Conservation (phyloP, 2,797 vertebrate genomes). For the Rhinatrema bivittatum region DNA sequence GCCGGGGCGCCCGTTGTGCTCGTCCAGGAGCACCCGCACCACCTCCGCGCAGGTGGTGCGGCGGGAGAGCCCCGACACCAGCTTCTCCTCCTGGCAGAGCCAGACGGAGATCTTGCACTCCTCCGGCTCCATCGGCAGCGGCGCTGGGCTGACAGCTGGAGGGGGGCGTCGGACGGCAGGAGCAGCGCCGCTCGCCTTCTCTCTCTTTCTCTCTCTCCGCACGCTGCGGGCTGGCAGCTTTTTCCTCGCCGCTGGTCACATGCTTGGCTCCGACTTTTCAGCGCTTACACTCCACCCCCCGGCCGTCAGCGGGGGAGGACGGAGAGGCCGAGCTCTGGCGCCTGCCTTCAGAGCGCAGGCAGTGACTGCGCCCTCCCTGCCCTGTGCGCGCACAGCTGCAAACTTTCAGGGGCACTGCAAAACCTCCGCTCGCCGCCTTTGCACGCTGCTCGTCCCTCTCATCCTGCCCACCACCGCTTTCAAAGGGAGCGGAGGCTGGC, state of each 20-base stretch:
- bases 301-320: neutral
- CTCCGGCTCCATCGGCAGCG: constrained; percentile 65
- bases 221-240: constrained; percentile 6
- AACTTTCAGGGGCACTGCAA: too few species aligned
- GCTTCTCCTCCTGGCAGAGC: constrained; percentile 93
- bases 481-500: too few species aligned
- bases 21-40: constrained; percentile 79
- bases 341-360: neutral
- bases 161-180: too few species aligned
- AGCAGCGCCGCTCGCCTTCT: too few species aligned
- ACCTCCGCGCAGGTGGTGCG: constrained; percentile 90
- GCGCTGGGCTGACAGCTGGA: neutral
- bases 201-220: neutral
- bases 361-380: too few species aligned
- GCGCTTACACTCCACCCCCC: neutral
- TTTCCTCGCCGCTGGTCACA: constrained; percentile 1
- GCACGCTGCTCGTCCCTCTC: too few species aligned
- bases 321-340: neutral
- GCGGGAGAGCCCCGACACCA: constrained; percentile 82
- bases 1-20: constrained; percentile 62
- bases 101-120: constrained; percentile 86
- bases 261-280: neutral
- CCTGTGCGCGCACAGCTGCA: too few species aligned
- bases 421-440: too few species aligned
- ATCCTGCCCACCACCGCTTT: too few species aligned